Conservation (phyloP, 1,140 invertebrate genomes). For the Tyrophagus putrescentiae region DNA sequence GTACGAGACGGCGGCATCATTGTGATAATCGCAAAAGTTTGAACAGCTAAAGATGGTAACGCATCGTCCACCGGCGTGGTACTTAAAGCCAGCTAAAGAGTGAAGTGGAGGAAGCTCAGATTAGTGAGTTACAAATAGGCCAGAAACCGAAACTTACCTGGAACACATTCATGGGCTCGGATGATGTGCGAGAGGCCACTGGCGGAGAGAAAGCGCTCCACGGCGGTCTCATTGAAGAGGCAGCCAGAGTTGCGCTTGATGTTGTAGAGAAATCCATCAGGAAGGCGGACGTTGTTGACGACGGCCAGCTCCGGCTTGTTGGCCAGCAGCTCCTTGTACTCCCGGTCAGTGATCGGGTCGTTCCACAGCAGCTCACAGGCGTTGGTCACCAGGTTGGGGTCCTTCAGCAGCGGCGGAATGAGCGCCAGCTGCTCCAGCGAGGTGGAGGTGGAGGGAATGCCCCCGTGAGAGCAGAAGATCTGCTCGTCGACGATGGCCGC, state of each 20-base stretch:
- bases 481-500: slow-evolving; percentile 49
- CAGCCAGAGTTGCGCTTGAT: slow-evolving; percentile 50
- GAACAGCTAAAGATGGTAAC: slow-evolving; percentile 54
- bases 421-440: slow-evolving; percentile 39
- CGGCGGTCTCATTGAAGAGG: slow-evolving; percentile 48
- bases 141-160: too few species aligned
- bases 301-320: neutral
- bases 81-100: slow-evolving; percentile 21
- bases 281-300: neutral
- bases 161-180: slow-evolving; percentile 52
- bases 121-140: too few species aligned
- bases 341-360: slow-evolving; percentile 42
- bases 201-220: slow-evolving; percentile 46
- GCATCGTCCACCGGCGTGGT: slow-evolving; percentile 45
- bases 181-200: slow-evolving; percentile 52
- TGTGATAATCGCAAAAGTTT: slow-evolving; percentile 49
- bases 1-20: too few species aligned
- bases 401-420: slow-evolving; percentile 47
- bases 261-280: slow-evolving; percentile 52
- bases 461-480: slow-evolving; percentile 56
- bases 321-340: slow-evolving; percentile 10
- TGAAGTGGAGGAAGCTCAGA: too few species aligned
- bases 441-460: slow-evolving; percentile 45
- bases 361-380: slow-evolving; percentile 65
- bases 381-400: slow-evolving; percentile 47